Conservation (phyloP, 2,797 vertebrate species). For the Mallotus villosus region DNA sequence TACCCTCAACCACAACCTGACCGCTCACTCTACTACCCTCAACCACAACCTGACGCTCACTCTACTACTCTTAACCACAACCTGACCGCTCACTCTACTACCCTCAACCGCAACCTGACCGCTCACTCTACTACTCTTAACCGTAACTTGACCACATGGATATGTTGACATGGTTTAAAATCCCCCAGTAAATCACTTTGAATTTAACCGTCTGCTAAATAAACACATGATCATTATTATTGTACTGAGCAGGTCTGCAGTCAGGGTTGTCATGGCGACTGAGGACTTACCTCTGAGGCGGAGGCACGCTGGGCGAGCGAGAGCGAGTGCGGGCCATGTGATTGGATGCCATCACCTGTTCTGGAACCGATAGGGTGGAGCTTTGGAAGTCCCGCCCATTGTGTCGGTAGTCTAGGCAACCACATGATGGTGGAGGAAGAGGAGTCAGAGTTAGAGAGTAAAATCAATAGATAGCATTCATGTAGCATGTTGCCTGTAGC, state of each 20-base stretch:
- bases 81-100: too few relatives aligned
- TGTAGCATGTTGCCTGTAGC: too few relatives aligned
- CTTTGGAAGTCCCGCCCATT: conserved; percentile 90
- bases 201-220: not conserved
- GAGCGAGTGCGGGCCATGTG: conserved; percentile 88
- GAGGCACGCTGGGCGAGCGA: conserved; percentile 89
- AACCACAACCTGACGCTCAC: too few relatives aligned
- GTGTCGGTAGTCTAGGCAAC: conserved; percentile 82
- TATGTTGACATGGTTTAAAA: too few relatives aligned
- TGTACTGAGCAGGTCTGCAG: not conserved
- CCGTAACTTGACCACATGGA: too few relatives aligned
- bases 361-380: conserved; percentile 92
- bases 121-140: too few relatives aligned
- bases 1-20: too few relatives aligned
- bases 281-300: conserved; percentile 84
- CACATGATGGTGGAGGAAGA: not conserved
- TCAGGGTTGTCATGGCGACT: conserved; percentile 25
- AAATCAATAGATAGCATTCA: too few relatives aligned
- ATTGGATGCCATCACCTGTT: conserved; percentile 91
- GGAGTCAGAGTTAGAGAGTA: not conserved
- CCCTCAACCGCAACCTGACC: too few relatives aligned
- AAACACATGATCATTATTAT: not conserved
- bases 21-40: too few relatives aligned
- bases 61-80: too few relatives aligned
- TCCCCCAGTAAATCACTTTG: too few relatives aligned